These are phyloP conservation scores for Amazona finschi DNA, from an alignment of 2,797 vertebrate species.

Conservation along the genomic window DNA sequence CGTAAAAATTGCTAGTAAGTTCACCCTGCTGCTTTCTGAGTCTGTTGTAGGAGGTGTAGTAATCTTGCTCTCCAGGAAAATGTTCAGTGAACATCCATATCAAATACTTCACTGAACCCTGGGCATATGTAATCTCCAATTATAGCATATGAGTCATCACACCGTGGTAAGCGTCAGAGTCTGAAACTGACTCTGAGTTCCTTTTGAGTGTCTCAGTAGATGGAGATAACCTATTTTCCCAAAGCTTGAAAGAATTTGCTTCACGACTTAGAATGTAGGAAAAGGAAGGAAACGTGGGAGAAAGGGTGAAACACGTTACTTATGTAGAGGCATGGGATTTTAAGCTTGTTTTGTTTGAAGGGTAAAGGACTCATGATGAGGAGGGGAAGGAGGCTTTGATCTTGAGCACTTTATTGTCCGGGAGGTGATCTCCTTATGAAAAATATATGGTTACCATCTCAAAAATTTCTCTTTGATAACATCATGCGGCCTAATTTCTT, in stretches of 20 bases:
- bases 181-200: neutral
- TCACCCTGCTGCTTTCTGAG: neutral
- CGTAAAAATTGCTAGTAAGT: neutral
- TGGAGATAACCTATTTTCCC: neutral
- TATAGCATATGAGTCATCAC: neutral
- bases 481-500: neutral
- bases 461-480: neutral
- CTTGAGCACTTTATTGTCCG: neutral
- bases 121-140: neutral
- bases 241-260: neutral
- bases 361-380: neutral
- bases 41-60: neutral
- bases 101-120: neutral
- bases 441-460: neutral
- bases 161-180: neutral
- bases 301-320: fast-evolving
- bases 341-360: neutral
- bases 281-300: neutral
- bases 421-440: neutral
- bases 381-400: neutral
- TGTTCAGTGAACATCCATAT: neutral
- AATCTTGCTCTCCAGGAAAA: neutral
- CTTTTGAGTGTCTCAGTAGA: neutral
- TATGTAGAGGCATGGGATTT: neutral
- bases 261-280: neutral